phyloP scores from a whole-genome alignment of 2,797 vertebrate species.

The Hypotaenidia philippensis region DNA sequence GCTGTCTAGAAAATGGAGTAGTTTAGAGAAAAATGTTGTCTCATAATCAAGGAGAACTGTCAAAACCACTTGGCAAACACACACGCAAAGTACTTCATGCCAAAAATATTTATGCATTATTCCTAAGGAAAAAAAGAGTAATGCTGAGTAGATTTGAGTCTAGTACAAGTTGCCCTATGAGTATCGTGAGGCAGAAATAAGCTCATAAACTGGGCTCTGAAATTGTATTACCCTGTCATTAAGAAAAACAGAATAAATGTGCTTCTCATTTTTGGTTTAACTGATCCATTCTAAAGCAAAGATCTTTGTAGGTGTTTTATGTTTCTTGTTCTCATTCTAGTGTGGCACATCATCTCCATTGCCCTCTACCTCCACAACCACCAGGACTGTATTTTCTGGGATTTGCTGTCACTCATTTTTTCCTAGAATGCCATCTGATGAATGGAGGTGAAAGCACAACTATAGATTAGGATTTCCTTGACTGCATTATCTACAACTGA shows the following conservation, averaged over 20 bases:
- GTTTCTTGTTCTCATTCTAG: neutral
- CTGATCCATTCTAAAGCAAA: neutral
- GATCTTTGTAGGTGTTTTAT: neutral
- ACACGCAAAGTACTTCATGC: neutral
- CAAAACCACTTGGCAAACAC: conserved; percentile 37
- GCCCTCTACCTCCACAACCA: neutral
- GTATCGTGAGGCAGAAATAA: neutral
- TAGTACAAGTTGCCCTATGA: neutral
- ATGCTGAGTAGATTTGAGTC: neutral
- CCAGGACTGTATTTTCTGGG: neutral
- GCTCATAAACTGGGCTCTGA: neutral
- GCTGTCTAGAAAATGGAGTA: conserved; percentile 18
- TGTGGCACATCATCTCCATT: neutral
- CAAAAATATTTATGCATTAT: conserved; percentile 11
- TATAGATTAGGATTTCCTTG: neutral
- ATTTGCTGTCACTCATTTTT: neutral
- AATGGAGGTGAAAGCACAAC: neutral
- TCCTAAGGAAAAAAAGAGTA: neutral
- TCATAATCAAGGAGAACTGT: conserved; percentile 20
- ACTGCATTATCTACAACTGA: neutral
- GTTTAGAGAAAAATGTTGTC: conserved; percentile 40
- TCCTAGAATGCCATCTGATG: neutral
- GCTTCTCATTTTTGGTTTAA: fast-evolving
- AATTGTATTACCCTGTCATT: neutral
- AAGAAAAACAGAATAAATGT: neutral